Evolutionary conservation across 2,888 invertebrate genomes (phyloP).

Genomic region (Elysia crispata): DNA sequence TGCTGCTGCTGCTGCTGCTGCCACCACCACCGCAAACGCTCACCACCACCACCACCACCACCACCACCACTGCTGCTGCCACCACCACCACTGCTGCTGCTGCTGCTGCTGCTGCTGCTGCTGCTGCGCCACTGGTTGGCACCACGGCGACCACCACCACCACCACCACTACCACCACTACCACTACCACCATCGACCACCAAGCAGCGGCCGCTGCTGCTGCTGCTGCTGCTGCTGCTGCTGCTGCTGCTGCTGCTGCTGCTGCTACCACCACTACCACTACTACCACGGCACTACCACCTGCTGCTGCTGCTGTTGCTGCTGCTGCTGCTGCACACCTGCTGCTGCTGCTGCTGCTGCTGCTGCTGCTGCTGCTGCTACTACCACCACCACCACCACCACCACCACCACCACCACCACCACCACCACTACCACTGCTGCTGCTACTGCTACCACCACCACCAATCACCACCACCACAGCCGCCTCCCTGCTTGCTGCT

Average conservation of each 20-base stretch:
- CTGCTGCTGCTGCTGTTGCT: not conserved
- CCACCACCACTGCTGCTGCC: not conserved
- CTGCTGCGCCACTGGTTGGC: not conserved
- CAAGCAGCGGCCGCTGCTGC: not conserved
- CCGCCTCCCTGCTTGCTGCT: not conserved
- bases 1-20: no score
- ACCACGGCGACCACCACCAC: no score
- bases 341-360: no score
- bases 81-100: not conserved
- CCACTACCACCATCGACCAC: slow-evolving; percentile 9
- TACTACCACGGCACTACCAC: slow-evolving; percentile 3
- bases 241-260: slow-evolving; percentile 32
- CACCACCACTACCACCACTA: slow-evolving; percentile 26
- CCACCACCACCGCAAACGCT: no score
- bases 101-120: slow-evolving; percentile 14
- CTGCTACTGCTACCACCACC: not conserved
- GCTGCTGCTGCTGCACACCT: not conserved
- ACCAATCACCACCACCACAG: no score
- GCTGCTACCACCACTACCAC: slow-evolving; percentile 32
- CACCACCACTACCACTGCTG: not conserved
- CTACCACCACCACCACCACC: slow-evolving; percentile 5
- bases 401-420: not conserved
- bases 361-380: slow-evolving; percentile 20
- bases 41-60: no score
- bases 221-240: slow-evolving; percentile 24